Conservation (phyloP, 1,140 invertebrate genomes). For the Tetragonula clypearis region DNA sequence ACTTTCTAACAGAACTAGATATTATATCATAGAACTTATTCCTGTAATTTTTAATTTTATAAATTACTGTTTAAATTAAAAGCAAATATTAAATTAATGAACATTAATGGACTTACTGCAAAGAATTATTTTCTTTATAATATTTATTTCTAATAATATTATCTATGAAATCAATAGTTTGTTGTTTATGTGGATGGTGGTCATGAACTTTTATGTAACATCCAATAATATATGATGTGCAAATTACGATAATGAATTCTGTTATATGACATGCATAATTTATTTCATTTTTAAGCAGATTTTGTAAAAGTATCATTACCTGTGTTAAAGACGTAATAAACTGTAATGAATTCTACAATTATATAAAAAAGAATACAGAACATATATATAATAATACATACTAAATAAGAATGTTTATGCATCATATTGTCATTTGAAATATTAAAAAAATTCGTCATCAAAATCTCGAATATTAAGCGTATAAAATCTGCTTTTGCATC, state of each 20-base stretch:
- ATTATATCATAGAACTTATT: slow-evolving; percentile 67
- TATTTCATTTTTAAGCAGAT: slow-evolving; percentile 68
- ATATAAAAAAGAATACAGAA: neutral
- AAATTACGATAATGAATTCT: slow-evolving; percentile 72
- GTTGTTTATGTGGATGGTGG: slow-evolving; percentile 75
- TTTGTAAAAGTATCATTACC: slow-evolving; percentile 75
- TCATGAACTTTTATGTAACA: slow-evolving; percentile 76
- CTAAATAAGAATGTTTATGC: slow-evolving; percentile 76
- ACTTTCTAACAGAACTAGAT: slow-evolving; percentile 58
- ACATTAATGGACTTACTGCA: slow-evolving; percentile 63
- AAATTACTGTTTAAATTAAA: slow-evolving; percentile 22
- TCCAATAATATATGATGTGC: slow-evolving; percentile 67
- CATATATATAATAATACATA: slow-evolving; percentile 56
- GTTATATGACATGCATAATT: slow-evolving; percentile 62
- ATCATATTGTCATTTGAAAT: slow-evolving; percentile 69
- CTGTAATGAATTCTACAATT: slow-evolving; percentile 1
- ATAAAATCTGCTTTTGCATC: slow-evolving; percentile 70
- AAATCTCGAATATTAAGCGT: slow-evolving; percentile 70
- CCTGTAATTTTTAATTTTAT: slow-evolving; percentile 62
- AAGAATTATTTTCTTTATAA: slow-evolving; percentile 63
- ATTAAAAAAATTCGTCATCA: slow-evolving; percentile 72
- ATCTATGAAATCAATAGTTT: slow-evolving; percentile 72
- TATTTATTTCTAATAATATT: slow-evolving; percentile 68
- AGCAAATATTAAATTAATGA: neutral
- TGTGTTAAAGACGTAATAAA: slow-evolving; percentile 49